Evolutionary conservation across 2,113 vertebrate species (phyloP), one percentile per base, ranked within the genome.

Genomic region (Plecotus auritus): DNA sequence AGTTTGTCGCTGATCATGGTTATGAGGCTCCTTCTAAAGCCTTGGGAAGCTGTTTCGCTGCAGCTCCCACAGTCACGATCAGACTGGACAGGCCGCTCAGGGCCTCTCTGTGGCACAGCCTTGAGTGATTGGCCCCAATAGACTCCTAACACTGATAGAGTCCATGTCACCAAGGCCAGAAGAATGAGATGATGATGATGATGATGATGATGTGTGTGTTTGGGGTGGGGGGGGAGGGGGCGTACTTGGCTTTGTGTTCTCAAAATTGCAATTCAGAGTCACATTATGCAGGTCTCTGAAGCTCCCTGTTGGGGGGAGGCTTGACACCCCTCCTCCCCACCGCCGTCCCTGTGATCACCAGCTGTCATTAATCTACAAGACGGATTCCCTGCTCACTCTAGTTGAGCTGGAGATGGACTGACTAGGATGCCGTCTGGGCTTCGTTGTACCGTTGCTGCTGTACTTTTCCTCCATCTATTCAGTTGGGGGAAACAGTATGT

Each of bases 301-400:
- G 40, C 51, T 45, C 45, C 16, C n/a, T n/a, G 4, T 0, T 22
- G 40, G 37, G n/a, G 56, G 9, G 1, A 26, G 7, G 11, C 80
- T 9, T 12, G 42, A 3, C 5, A 3, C 5, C n/a, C 3, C 6
- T 12, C 20, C 2, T 2, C 35, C 3, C 6, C 22, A 9, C 18
- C 4, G 3, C 51, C 17, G 7, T 20, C 49, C 10, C 56, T 17
- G 30, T 54, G 66, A 26, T 28, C n/a, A 45, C 13, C 9, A 8
- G 80, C 45, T 22, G 22, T 8, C 22, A 35, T 1, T 30, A 42
- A 28, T 26, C 37, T 88, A 1, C 0, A 5, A 7, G 54, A 28
- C 0, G 0, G 59, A n/a, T 59, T 61, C 12, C 16, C 45, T 28
- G 42, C 37, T 49, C 45, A 28, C 6, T 45, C 30, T 18, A 30